Evolutionary conservation across 2,113 vertebrate genomes (phyloP).

Genomic region (Cyprinodon brontotheroides): DNA sequence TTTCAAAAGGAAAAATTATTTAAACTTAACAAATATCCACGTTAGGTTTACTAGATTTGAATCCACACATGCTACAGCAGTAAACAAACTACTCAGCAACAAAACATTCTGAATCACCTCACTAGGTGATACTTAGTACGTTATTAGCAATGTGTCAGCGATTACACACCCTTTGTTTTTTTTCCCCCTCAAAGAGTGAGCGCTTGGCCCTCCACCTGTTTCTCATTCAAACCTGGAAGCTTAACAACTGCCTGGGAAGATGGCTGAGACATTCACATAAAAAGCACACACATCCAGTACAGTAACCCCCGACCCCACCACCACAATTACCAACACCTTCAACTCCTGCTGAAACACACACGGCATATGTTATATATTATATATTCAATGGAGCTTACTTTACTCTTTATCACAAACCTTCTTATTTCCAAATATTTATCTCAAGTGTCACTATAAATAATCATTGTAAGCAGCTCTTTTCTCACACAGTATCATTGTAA

Average conservation of each 20-base stretch:
- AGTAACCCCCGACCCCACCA: too few relatives aligned
- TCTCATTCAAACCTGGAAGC: conserved; percentile 65
- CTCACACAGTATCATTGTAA: conserved; percentile 22
- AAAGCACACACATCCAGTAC: conserved; percentile 2
- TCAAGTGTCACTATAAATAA: conserved; percentile 34
- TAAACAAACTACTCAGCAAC: conserved; percentile 16
- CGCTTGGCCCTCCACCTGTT: conserved; percentile 60
- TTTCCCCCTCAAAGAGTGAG: conserved; percentile 13
- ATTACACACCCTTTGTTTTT: conserved; percentile 41
- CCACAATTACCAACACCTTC: too few relatives aligned
- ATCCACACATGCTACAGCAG: conserved; percentile 12
- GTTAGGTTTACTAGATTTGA: not conserved
- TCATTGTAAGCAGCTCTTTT: not conserved
- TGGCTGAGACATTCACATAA: conserved; percentile 29
- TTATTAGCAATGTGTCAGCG: conserved; percentile 54
- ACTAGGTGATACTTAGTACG: conserved; percentile 26
- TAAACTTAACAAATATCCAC: not conserved
- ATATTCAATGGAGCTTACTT: too few relatives aligned
- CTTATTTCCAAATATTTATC: conserved; percentile 31
- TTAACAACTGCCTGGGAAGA: conserved; percentile 57
- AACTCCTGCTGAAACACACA: not conserved
- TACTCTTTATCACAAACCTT: conserved; percentile 1
- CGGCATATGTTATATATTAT: too few relatives aligned
- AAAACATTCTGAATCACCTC: conserved; percentile 19
- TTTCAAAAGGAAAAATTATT: not conserved